Conservation (phyloP, 2,113 vertebrate genomes). For the Macquaria ambigua region DNA sequence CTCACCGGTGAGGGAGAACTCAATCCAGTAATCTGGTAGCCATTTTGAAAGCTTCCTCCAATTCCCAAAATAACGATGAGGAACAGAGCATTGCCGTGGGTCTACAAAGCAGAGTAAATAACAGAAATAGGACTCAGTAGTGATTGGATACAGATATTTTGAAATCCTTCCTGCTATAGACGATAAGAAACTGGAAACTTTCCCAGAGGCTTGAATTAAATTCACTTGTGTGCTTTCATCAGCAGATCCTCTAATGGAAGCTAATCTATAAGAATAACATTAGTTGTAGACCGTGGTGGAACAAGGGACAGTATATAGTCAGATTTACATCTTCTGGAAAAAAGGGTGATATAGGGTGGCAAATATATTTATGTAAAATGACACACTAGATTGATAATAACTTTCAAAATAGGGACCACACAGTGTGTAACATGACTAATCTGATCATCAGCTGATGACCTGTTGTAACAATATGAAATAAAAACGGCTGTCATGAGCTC, state of each 20-base stretch:
- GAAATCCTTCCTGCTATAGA: too few species aligned
- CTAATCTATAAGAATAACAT: not conserved
- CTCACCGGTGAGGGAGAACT: constrained; percentile 84
- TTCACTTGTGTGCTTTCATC: too few species aligned
- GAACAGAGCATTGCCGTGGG: constrained; percentile 73
- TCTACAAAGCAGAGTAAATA: constrained; percentile 58
- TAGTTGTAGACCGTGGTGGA: not conserved
- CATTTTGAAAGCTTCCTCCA: constrained; percentile 81
- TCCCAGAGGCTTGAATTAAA: not conserved
- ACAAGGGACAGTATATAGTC: too few species aligned
- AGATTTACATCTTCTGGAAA: not conserved
- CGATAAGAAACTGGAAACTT: not conserved
- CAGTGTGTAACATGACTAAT: not conserved
- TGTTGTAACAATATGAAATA: not conserved
- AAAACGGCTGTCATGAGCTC: not conserved
- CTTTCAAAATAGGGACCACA: not conserved
- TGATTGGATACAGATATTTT: not conserved
- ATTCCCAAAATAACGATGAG: constrained; percentile 83
- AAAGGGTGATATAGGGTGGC: not conserved
- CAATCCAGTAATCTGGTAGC: constrained; percentile 77
- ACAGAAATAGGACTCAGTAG: not conserved
- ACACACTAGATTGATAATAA: not conserved
- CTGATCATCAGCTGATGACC: too few species aligned
- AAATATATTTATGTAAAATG: not conserved
- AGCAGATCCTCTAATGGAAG: too few species aligned